Evolutionary conservation across 2,113 vertebrate species (phyloP).

Genomic region (Euleptes europaea): DNA sequence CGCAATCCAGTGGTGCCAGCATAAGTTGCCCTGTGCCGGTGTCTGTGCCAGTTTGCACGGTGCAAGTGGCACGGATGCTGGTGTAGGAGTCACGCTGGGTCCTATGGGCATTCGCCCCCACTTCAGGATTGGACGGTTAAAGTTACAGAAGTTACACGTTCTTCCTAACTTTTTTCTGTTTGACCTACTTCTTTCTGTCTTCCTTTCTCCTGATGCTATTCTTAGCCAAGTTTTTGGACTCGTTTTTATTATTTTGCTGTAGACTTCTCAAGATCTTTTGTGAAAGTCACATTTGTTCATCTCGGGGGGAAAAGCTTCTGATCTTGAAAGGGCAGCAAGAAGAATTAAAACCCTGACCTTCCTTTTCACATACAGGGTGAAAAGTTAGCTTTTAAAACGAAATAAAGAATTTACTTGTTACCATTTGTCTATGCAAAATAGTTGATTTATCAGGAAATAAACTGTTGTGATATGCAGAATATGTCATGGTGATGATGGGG

Average conservation of each 20-base stretch:
- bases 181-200: conserved; percentile 26
- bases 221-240: rapidly evolving
- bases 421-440: conserved; percentile 11
- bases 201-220: not conserved
- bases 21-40: no score
- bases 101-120: no score
- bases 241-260: conserved; percentile 11
- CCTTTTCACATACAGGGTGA: not conserved
- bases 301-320: not conserved
- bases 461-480: conserved; percentile 14
- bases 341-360: conserved; percentile 24
- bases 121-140: not conserved
- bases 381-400: conserved; percentile 39
- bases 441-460: conserved; percentile 39
- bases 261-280: conserved; percentile 5
- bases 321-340: not conserved
- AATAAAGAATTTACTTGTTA: not conserved
- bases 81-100: no score
- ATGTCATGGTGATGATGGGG: conserved; percentile 5
- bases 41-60: no score
- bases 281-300: rapidly evolving
- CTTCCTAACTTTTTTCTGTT: conserved; percentile 5
- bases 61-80: no score
- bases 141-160: not conserved
- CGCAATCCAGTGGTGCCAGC: no score